Conservation (phyloP, 2,888 invertebrate genomes). For the Pyrocoelia pectoralis region DNA sequence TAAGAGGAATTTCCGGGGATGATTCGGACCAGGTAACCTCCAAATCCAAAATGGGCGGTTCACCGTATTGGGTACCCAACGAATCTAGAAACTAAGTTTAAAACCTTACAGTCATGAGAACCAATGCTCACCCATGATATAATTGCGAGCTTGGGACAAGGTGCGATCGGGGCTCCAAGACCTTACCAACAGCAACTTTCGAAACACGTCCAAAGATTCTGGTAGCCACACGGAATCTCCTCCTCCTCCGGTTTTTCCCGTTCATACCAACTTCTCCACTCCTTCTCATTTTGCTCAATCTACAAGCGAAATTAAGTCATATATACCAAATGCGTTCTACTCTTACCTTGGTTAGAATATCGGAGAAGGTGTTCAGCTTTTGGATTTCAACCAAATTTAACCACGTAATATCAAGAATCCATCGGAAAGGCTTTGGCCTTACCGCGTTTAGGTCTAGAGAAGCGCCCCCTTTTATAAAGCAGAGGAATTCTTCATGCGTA, state of each 20-base stretch:
- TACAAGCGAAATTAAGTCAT: constrained; percentile 49
- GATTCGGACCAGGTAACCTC: constrained; percentile 92
- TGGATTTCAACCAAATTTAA: constrained; percentile 93
- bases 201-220: constrained; percentile 86
- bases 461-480: constrained; percentile 96
- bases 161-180: constrained; percentile 97
- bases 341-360: constrained; percentile 76
- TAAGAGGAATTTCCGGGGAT: constrained; percentile 85
- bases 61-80: constrained; percentile 86
- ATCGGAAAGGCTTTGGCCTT: constrained; percentile 89
- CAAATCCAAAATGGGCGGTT: constrained; percentile 90
- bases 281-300: constrained; percentile 86
- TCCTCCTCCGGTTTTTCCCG: constrained; percentile 93
- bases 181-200: constrained; percentile 84
- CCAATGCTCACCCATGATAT: constrained; percentile 81
- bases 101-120: neutral
- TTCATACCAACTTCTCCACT: constrained; percentile 92
- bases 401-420: constrained; percentile 97
- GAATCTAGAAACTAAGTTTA: constrained; percentile 68
- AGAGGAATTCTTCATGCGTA: constrained; percentile 90
- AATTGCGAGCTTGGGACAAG: constrained; percentile 90
- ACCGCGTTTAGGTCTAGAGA: constrained; percentile 93
- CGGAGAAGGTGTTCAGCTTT: constrained; percentile 80
- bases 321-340: neutral
- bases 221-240: constrained; percentile 89